Base-by-base conservation (phyloP, 1,140 invertebrate genomes). In the Bombus impatiens region DNA sequence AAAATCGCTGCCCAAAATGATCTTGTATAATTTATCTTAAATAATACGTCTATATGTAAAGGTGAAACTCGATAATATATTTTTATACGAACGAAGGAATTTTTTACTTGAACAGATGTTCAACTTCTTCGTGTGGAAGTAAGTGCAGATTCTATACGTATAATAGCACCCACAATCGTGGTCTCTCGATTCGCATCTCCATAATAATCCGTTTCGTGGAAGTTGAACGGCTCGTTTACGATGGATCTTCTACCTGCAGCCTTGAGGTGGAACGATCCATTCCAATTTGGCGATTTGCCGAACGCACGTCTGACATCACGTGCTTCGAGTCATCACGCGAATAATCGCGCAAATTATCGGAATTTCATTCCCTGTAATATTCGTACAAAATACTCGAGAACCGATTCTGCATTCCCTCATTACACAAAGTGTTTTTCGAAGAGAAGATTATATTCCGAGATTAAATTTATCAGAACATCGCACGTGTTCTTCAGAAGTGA, bases 151-250 rank as follows among this genome's bases (percentile, higher is more conserved):
- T 72, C 4, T 8, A 10, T 9, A 42, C 10, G 9, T 32, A 32
- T 78, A 71, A 81, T 72, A 57, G 35, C 37, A 62, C 37, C 18
- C 37, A 37, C 53, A 13, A 70, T 53, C 32, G 8, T 59, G 65
- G 65, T 35, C 71, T 9, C 57, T 42, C 28, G 81, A 37, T 75
- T 35, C 75, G 74, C 68, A 89, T 90, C 88, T 84, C 78, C 89
- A 81, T 90, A 89, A 90, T 89, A 87, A 90, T 87, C 85, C 70
- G 82, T 71, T 90, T 89, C 88, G 87, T 74, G 86, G 86, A 89
- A 89, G 71, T 70, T 77, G 82, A 87, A 76, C 80, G 65, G 57
- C 74, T 65, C 59, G 47, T 89, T 89, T 53, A 40, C 80, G 82
- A 84, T 87, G 87, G 85, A 86, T 87, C 79, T 76, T 28, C n/a